phyloP scores from a whole-genome alignment of 2,888 invertebrate genomes.

The Hydropsyche betteni region DNA sequence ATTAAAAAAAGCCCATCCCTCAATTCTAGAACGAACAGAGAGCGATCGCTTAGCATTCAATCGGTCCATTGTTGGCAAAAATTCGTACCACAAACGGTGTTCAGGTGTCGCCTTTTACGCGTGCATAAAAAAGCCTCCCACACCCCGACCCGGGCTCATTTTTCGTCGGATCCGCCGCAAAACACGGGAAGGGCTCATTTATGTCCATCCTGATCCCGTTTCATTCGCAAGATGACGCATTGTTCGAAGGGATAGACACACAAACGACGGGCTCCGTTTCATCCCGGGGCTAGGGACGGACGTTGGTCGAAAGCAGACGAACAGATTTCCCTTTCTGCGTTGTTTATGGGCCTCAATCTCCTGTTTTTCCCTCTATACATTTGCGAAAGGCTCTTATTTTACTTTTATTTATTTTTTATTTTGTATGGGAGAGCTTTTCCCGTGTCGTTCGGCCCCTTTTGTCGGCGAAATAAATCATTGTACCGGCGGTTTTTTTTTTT shows the following conservation, averaged over 20 bases:
- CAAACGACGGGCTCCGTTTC: neutral
- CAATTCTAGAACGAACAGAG: too few species aligned
- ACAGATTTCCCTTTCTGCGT: constrained; percentile 27
- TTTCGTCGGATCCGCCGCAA: neutral
- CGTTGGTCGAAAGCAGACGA: constrained; percentile 17
- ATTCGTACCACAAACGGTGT: too few species aligned
- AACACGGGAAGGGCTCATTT: constrained; percentile 18
- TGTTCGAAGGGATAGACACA: constrained; percentile 8
- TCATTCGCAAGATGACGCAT: constrained; percentile 22
- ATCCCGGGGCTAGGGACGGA: neutral
- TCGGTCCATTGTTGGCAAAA: too few species aligned
- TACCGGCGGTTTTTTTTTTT: constrained; percentile 8
- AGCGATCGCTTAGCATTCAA: too few species aligned
- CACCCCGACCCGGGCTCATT: neutral
- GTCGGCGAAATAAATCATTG: constrained; percentile 25
- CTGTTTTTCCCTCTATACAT: neutral
- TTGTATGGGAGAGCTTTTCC: neutral
- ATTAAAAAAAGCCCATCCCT: too few species aligned
- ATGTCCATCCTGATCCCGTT: constrained; percentile 13
- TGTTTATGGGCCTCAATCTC: constrained; percentile 17
- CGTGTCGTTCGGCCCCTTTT: constrained; percentile 20
- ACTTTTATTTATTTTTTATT: neutral
- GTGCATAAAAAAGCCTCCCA: too few species aligned
- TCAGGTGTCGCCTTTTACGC: too few species aligned
- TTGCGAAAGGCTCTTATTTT: constrained; percentile 15